phyloP scores from a whole-genome alignment of 2,888 invertebrate species.

The Lasioglossum vierecki region DNA sequence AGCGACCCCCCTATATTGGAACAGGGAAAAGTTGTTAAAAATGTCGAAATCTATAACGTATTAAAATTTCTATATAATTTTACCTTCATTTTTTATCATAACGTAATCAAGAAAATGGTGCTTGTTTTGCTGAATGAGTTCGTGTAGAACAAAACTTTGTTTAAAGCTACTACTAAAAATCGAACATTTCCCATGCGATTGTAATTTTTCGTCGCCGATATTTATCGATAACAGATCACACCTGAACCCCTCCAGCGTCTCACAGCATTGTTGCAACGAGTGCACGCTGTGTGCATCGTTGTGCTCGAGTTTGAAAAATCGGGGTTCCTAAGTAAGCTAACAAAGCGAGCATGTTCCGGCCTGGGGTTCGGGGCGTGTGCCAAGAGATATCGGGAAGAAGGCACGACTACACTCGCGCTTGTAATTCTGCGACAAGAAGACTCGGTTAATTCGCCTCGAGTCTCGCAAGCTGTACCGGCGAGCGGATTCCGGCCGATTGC shows the following conservation, averaged over 20 bases:
- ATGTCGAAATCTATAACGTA: no score
- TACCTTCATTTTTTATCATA: no score
- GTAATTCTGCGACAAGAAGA: conserved; percentile 53
- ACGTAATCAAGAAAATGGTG: no score
- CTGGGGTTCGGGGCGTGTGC: conserved; percentile 16
- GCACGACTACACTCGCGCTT: conserved; percentile 3
- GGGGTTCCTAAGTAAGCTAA: background rate
- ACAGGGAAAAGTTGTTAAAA: no score
- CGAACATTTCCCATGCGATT: no score
- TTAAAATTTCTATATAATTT: no score
- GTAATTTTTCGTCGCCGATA: background rate
- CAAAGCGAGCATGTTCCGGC: background rate
- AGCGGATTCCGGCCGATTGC: conserved; percentile 70
- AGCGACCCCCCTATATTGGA: no score
- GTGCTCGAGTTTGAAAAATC: background rate
- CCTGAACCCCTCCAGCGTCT: no score
- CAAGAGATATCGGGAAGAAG: conserved; percentile 28
- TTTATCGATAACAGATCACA: background rate
- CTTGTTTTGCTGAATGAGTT: no score
- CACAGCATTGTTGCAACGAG: background rate
- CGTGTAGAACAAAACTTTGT: no score
- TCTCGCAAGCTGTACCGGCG: conserved; percentile 47
- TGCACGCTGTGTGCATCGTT: background rate
- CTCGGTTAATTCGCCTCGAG: conserved; percentile 62
- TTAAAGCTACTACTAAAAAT: no score